These are phyloP conservation scores for Eueides isabella DNA, from an alignment of 1,140 invertebrate species.

Conservation along the genomic window DNA sequence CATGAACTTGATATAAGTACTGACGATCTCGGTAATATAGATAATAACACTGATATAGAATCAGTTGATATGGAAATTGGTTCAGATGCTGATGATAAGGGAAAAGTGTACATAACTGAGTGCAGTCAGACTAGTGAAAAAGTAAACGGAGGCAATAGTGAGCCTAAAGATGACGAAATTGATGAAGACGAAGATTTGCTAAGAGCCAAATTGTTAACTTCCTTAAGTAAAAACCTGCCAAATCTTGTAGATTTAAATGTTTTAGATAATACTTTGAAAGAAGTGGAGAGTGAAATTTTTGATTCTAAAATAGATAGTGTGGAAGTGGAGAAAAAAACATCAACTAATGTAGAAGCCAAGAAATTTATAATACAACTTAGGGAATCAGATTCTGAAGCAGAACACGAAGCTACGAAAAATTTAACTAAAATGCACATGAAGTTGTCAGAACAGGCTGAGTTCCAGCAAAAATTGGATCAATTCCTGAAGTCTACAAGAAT, in stretches of 20 bases:
- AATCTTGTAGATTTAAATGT: constrained; percentile 58
- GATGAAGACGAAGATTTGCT: constrained; percentile 79
- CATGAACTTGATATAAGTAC: constrained; percentile 54
- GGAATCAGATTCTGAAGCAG: constrained; percentile 78
- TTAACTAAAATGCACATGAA: constrained; percentile 80
- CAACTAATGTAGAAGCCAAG: constrained; percentile 54
- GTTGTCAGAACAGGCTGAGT: constrained; percentile 70
- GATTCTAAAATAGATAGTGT: not conserved
- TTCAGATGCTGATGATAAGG: constrained; percentile 68
- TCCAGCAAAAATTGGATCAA: constrained; percentile 74
- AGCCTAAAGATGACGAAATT: constrained; percentile 60
- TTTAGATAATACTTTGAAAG: constrained; percentile 40
- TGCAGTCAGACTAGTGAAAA: constrained; percentile 24
- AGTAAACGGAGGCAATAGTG: constrained; percentile 29
- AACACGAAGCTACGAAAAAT: constrained; percentile 79
- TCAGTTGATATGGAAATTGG: constrained; percentile 80
- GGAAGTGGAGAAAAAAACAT: constrained; percentile 29
- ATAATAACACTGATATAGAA: constrained; percentile 76
- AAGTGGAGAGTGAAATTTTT: constrained; percentile 28
- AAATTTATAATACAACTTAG: constrained; percentile 74
- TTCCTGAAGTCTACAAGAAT: constrained; percentile 73
- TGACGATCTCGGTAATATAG: constrained; percentile 45
- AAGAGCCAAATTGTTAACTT: constrained; percentile 73
- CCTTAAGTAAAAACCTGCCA: constrained; percentile 75
- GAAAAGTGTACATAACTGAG: constrained; percentile 52